These are phyloP conservation scores for Terebella lapidaria DNA, from an alignment of 2,888 invertebrate species.

Conservation along the genomic window DNA sequence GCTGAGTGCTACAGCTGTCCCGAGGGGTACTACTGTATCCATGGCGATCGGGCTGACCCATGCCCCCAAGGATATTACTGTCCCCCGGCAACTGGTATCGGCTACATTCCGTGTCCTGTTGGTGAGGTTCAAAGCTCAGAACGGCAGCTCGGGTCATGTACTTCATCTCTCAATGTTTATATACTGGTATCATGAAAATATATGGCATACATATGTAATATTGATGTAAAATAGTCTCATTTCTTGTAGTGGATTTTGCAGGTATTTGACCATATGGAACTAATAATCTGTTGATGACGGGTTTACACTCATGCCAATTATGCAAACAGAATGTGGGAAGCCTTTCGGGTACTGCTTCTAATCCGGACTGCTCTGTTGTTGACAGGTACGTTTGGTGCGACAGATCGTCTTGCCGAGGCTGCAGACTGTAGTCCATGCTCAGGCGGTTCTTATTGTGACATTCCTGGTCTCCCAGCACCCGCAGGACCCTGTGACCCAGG, in stretches of 20 bases:
- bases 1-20: slow-evolving; percentile 38
- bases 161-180: no score
- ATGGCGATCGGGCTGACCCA: slow-evolving; percentile 34
- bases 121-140: slow-evolving; percentile 35
- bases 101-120: slow-evolving; percentile 38
- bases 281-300: no score
- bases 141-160: no score
- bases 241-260: no score
- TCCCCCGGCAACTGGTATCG: slow-evolving; percentile 35
- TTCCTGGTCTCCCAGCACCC: slow-evolving; percentile 35
- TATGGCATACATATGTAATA: no score
- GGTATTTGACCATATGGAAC: no score
- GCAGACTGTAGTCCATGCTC: slow-evolving; percentile 41
- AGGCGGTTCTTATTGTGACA: slow-evolving; percentile 42
- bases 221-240: no score
- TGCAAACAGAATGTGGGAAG: no score
- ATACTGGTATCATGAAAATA: no score
- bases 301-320: no score
- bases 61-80: slow-evolving; percentile 48
- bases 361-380: no score
- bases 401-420: slow-evolving; percentile 30
- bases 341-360: no score
- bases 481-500: slow-evolving; percentile 38
- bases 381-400: slow-evolving; percentile 43
- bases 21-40: slow-evolving; percentile 39